These are phyloP conservation scores for Corythornis madagascariensis DNA, from an alignment of 2,113 vertebrate genomes.

Conservation along the genomic window DNA sequence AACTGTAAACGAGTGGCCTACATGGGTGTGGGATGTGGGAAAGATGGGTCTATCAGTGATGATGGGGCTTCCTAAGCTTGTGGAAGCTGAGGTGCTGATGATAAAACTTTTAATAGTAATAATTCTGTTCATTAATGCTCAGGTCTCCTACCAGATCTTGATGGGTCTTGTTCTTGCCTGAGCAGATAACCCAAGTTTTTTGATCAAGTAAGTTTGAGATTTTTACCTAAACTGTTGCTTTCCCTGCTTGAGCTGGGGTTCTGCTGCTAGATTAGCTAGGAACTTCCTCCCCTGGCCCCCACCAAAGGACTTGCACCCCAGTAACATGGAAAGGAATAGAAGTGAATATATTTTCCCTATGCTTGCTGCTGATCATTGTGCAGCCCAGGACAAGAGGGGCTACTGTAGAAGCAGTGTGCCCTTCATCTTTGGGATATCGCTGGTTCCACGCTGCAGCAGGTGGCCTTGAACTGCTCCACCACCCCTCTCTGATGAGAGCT, in stretches of 20 bases:
- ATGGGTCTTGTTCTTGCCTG: not conserved
- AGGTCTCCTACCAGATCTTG: not conserved
- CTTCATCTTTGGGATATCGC: fast-evolving
- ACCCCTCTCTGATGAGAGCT: not conserved
- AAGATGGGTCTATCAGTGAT: not conserved
- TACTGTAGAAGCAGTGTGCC: not conserved
- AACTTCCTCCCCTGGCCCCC: fast-evolving
- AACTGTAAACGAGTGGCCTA: not conserved
- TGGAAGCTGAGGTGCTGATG: not conserved
- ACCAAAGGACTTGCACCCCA: not conserved
- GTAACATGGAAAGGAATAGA: not conserved
- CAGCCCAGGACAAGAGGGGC: not conserved
- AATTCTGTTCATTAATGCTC: not conserved
- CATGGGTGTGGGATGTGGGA: not conserved
- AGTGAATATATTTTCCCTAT: not conserved
- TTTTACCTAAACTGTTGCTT: slow-evolving; percentile 8
- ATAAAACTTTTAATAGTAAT: not conserved
- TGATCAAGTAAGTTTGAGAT: not conserved
- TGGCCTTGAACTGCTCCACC: not conserved
- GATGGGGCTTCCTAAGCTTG: not conserved
- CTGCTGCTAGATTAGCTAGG: not conserved
- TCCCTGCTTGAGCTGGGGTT: not conserved
- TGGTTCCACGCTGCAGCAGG: not conserved
- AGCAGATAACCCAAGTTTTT: not conserved
- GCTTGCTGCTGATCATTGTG: not conserved